Percentiles rank a stretch among this genome's conserved stretches.
These are phyloP conservation scores for Aphidoletes aphidimyza DNA, from an alignment of 2,888 invertebrate species.

Conservation along the genomic window DNA sequence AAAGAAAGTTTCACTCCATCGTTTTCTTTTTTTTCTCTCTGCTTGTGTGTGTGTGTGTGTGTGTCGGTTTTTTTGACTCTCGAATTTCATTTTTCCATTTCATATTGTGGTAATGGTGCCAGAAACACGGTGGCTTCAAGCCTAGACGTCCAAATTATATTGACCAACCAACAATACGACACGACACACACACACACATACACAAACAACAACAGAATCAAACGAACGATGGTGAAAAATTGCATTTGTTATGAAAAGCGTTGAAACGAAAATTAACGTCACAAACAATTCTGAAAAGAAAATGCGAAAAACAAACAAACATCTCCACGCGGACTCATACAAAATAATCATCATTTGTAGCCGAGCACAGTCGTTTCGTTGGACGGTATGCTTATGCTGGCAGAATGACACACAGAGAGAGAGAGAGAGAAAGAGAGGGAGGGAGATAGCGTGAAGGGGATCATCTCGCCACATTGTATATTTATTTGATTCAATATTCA, in stretches of 20 bases:
- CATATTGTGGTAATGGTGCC: neutral
- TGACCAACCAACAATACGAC: no score
- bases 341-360: conserved; percentile 32
- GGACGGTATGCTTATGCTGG: neutral
- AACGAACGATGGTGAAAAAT: conserved; percentile 12
- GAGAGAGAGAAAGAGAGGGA: no score
- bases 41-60: no score
- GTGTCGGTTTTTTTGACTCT: no score
- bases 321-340: conserved; percentile 34
- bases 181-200: neutral
- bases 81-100: neutral
- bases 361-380: neutral
- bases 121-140: conserved; percentile 37
- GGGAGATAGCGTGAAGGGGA: neutral
- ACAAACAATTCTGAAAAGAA: conserved; percentile 11
- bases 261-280: conserved; percentile 48
- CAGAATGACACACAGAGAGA: no score
- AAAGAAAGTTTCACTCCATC: conserved; percentile 1
- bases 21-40: neutral
- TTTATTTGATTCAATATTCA: conserved; percentile 16
- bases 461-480: neutral
- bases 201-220: neutral
- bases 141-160: neutral
- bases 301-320: conserved; percentile 10
- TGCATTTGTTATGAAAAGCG: conserved; percentile 23